These are phyloP conservation scores for Mamestra brassicae DNA, from an alignment of 2,888 invertebrate species.

Conservation along the genomic window DNA sequence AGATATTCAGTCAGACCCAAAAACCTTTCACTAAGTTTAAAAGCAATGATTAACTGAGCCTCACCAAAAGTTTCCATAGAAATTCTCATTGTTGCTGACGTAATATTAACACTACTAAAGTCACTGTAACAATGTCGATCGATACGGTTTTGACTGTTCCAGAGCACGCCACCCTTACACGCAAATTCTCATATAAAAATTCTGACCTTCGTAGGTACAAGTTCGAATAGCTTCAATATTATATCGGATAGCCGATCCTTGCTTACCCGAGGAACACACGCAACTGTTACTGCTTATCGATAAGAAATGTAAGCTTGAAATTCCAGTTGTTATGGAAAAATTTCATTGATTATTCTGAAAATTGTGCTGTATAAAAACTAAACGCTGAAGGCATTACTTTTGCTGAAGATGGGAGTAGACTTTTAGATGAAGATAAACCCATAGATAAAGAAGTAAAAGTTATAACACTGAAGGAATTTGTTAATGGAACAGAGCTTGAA, in stretches of 20 bases:
- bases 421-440: not conserved
- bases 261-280: constrained; percentile 39
- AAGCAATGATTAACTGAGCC: constrained; percentile 12
- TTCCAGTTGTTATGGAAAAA: constrained; percentile 22
- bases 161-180: constrained; percentile 60
- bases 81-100: constrained; percentile 36
- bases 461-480: not conserved
- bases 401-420: not conserved
- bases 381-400: not conserved
- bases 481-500: constrained; percentile 7
- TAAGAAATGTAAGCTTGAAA: constrained; percentile 30
- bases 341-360: constrained; percentile 12
- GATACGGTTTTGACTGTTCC: constrained; percentile 58
- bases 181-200: constrained; percentile 62
- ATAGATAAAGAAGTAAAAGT: not conserved
- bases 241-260: constrained; percentile 35
- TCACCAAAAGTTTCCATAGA: constrained; percentile 31
- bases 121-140: constrained; percentile 53
- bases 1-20: not conserved
- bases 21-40: constrained; percentile 31
- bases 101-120: constrained; percentile 52
- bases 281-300: constrained; percentile 42
- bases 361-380: not conserved
- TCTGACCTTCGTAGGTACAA: constrained; percentile 60
- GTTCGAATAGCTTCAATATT: constrained; percentile 58